A percentile compares a stretch with the other conserved stretches of the same genome.
Conservation (phyloP, 2,113 vertebrate species). For the Grantiella picta region DNA sequence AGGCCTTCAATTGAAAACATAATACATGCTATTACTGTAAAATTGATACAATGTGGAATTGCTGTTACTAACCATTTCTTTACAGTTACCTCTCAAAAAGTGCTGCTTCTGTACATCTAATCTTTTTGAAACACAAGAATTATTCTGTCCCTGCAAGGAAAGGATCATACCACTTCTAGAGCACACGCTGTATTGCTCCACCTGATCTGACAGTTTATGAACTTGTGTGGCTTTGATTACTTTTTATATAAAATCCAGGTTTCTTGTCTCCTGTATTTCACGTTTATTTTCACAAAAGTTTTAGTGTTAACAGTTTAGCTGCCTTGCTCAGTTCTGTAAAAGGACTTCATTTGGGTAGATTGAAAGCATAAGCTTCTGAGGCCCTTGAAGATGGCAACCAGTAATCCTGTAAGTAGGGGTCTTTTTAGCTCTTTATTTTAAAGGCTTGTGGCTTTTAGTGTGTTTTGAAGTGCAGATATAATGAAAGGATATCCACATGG, state of each 20-base stretch:
- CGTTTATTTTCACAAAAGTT: not conserved
- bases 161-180: not conserved
- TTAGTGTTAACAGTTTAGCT: constrained; percentile 12
- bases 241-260: not conserved
- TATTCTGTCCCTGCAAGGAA: constrained; percentile 35
- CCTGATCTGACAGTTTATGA: constrained; percentile 12
- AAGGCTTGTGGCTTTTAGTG: not conserved
- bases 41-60: constrained; percentile 63
- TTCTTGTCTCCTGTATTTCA: constrained; percentile 36
- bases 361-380: constrained; percentile 33
- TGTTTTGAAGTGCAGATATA: not conserved
- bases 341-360: constrained; percentile 51
- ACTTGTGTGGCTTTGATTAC: constrained; percentile 34
- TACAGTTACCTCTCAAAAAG: constrained; percentile 67
- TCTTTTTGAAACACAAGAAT: constrained; percentile 39
- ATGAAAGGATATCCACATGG: not conserved
- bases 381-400: constrained; percentile 48
- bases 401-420: constrained; percentile 54
- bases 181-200: not conserved
- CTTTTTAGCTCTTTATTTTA: constrained; percentile 43
- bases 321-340: constrained; percentile 23
- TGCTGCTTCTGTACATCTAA: constrained; percentile 48
- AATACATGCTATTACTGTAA: constrained; percentile 51
- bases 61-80: constrained; percentile 71
- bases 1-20: constrained; percentile 35